Evolutionary conservation across 2,113 vertebrate species (phyloP), one percentile per base, ranked within the genome.

Genomic region (Apeltes quadracus): DNA sequence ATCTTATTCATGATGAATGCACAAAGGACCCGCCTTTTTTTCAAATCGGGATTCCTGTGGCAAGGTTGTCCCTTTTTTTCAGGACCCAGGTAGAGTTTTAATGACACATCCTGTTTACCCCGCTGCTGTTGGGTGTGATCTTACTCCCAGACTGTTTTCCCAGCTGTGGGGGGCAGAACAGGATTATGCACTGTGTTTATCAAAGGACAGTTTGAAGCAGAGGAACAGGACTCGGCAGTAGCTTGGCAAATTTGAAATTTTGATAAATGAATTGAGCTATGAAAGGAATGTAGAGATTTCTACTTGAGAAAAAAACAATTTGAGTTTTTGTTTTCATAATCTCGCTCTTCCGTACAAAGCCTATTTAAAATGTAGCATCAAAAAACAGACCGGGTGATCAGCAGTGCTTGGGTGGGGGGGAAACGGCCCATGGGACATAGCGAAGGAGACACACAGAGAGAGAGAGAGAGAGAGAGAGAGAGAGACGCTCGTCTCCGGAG

Each of bases 71-170:
- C 7, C 15, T 54, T 73, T 75, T 69, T 55, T 44, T 34, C 67
- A 80, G 84, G 81, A 75, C 69, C 44, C 78, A 85, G 88, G 88
- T 89, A 86, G 64, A 63, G 76, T 89, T 92, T 94, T 95, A 94
- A 93, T 94, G 93, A 93, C 87, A 78, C 92, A 94, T 94, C 94
- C 94, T 94, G 94, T 95, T 95, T 95, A 94, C 92, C 59, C 57
- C 69, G 41, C 92, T 92, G 87, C 90, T 94, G 68, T 92, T 95
- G 94, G 95, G 93, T 94, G 93, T 91, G 89, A 94, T 93, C 94
- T 87, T 83, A 55, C 78, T 74, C 69, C 43, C 73, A 84, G 64
- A 83, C 81, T 73, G 66, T 85, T 87, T 87, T 84, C 73, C 61
- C 85, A 88, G 84, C 80, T 84, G 84, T 78, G 73, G 71, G 79